Base-by-base conservation (phyloP, 2,113 vertebrate genomes). In the Saguinus imperator region DNA sequence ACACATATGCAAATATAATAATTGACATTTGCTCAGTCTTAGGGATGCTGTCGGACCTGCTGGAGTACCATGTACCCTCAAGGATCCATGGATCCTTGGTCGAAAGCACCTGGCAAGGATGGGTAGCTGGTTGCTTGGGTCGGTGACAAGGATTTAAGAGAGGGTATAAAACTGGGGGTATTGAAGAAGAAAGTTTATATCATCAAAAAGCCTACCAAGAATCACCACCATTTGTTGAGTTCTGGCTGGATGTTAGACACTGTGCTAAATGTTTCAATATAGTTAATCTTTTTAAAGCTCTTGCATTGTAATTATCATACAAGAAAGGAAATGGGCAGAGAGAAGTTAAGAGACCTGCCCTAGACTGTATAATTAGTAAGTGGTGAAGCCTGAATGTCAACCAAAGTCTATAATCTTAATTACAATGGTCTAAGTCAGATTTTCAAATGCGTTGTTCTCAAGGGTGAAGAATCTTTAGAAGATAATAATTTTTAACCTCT, bases 211-310 rank as follows among this genome's bases (percentile, higher is more conserved):
- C 16, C 55, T 83, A 10, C 25, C 20, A 10, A 55, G 50, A 76
- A 88, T 43, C 94, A 29, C 18, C 43, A 76, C 32, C 17, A 37
- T 68, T 92, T 94, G 57, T 37, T 82, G 91, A 77, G 23, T 35
- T 40, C 17, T 79, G 52, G 81, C 21, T 87, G 77, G 14, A 40
- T 43, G 68, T 61, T 64, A 52, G 43, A 81, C 32, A 70, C 16
- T 35, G 9, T 50, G 43, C 5, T 83, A 66, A 87, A 76, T 1
- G 0, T 32, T 86, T 72, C 40, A 70, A 70, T 64, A 37, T 48
- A 57, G 52, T 94, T 95, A 45, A 66, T 84, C 32, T 91, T 94
- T 37, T 85, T 57, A 73, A 90, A 83, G 57, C 55, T n/a, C 45
- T 37, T 80, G 45, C 1, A 70, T 57, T 89, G 10, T 48, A 83